phyloP scores from a whole-genome alignment of 2,888 invertebrate genomes.

The Zaprionus bogoriensis region DNA sequence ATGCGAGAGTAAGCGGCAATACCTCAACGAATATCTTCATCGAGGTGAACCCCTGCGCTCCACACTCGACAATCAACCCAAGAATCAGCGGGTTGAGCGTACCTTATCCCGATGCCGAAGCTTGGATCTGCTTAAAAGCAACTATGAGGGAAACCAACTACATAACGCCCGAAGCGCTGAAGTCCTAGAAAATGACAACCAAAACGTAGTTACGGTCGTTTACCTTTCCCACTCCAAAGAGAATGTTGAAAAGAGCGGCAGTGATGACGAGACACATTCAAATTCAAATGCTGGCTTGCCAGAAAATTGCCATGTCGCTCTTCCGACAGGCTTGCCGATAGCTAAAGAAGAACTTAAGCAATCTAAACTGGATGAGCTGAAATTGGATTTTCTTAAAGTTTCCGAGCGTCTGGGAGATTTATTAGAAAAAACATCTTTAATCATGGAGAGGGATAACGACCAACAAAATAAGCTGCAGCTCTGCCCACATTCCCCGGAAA shows the following conservation, averaged over 20 bases:
- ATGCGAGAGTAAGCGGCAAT: conserved; percentile 85
- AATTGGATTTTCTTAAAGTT: conserved; percentile 74
- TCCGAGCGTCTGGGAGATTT: conserved; percentile 79
- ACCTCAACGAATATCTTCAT: conserved; percentile 88
- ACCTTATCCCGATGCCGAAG: conserved; percentile 88
- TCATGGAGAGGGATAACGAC: conserved; percentile 79
- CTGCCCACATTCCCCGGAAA: conserved; percentile 44
- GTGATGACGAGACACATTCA: conserved; percentile 47
- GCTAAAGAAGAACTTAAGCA: conserved; percentile 37
- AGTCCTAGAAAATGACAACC: conserved; percentile 76
- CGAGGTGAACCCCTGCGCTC: conserved; percentile 86
- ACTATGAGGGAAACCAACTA: conserved; percentile 66
- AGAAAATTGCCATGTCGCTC: conserved; percentile 4
- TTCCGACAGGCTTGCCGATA: neutral
- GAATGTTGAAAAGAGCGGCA: conserved; percentile 38
- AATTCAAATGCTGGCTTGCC: conserved; percentile 26
- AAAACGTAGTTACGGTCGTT: conserved; percentile 60
- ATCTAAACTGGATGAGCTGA: conserved; percentile 65
- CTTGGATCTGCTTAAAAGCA: conserved; percentile 86
- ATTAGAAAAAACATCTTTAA: conserved; percentile 79
- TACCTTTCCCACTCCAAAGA: conserved; percentile 44
- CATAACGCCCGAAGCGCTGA: conserved; percentile 84
- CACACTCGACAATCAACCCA: conserved; percentile 83
- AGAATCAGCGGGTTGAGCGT: conserved; percentile 84
- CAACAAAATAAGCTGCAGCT: conserved; percentile 52